Percentiles rank a stretch among this genome's conserved stretches.
These are phyloP conservation scores for Philotrypesis tridentata DNA, from an alignment of 1,140 invertebrate species.

Conservation along the genomic window DNA sequence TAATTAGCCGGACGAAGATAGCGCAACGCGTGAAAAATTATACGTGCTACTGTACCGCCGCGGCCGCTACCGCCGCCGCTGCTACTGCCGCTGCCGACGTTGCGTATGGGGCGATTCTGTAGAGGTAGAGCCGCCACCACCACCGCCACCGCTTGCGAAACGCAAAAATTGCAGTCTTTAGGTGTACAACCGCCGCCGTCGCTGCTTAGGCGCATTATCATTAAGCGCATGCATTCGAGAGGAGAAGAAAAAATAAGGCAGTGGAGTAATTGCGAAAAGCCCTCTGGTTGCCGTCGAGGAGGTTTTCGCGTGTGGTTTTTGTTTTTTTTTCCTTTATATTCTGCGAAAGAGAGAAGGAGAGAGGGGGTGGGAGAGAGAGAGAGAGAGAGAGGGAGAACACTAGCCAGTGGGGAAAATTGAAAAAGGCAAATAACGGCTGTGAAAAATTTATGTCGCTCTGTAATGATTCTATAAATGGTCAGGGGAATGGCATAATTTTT, in stretches of 20 bases:
- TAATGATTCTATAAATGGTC: not conserved
- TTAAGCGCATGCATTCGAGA: constrained; percentile 4
- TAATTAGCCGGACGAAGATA: constrained; percentile 47
- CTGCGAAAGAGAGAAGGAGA: no score
- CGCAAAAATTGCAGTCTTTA: constrained; percentile 21
- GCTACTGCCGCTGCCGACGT: no score
- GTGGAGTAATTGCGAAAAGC: not conserved
- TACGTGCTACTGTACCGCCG: not conserved
- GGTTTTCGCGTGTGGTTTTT: not conserved
- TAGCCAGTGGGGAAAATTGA: not conserved
- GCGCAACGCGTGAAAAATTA: constrained; percentile 48
- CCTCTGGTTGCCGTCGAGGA: not conserved
- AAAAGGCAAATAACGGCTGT: not conserved
- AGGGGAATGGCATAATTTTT: constrained; percentile 12
- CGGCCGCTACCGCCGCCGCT: not conserved
- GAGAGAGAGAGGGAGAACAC: no score
- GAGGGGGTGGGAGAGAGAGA: no score
- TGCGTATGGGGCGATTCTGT: constrained; percentile 5
- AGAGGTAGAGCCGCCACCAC: not conserved
- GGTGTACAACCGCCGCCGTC: not conserved
- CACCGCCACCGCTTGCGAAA: constrained; percentile 3
- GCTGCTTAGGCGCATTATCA: constrained; percentile 7
- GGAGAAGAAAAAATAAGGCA: not conserved
- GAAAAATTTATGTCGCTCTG: not conserved
- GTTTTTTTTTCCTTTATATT: not conserved